Percentiles rank a stretch among this genome's conserved stretches.
Conservation (phyloP, 1,140 invertebrate genomes). For the Bombus turneri region DNA sequence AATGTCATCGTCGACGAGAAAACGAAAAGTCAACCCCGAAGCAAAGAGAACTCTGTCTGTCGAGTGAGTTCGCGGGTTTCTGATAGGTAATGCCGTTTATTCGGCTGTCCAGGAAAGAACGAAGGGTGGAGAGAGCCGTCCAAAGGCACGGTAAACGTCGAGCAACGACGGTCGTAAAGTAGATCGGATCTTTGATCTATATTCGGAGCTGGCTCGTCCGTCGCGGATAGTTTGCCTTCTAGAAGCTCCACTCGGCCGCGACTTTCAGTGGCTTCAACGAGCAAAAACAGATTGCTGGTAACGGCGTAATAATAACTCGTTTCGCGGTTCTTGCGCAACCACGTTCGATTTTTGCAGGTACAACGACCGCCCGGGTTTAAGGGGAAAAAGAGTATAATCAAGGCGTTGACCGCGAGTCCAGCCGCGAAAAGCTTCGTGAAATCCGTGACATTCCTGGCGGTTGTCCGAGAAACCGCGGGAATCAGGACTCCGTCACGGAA, state of each 20-base stretch:
- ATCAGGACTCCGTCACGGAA: slow-evolving; percentile 46
- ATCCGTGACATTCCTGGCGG: slow-evolving; percentile 47
- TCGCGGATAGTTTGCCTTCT: slow-evolving; percentile 1
- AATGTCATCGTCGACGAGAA: slow-evolving; percentile 19
- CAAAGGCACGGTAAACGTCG: slow-evolving; percentile 36
- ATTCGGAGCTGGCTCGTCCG: slow-evolving; percentile 64
- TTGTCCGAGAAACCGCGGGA: slow-evolving; percentile 43
- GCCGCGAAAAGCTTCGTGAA: slow-evolving; percentile 30
- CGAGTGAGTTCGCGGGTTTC: slow-evolving; percentile 53
- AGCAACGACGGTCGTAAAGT: slow-evolving; percentile 74
- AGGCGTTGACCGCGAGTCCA: neutral
- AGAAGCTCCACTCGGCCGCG: neutral
- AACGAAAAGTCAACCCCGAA: neutral
- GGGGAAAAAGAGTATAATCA: slow-evolving; percentile 1
- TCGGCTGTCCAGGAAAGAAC: slow-evolving; percentile 39
- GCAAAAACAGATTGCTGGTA: slow-evolving; percentile 42
- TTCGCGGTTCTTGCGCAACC: slow-evolving; percentile 43
- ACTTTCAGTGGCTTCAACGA: neutral
- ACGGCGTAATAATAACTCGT: slow-evolving; percentile 50
- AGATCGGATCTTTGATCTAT: slow-evolving; percentile 81
- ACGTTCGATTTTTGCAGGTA: slow-evolving; percentile 20
- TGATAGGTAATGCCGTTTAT: slow-evolving; percentile 74
- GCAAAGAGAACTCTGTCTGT: neutral
- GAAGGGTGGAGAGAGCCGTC: slow-evolving; percentile 24
- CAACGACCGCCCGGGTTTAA: neutral